Evolutionary conservation across 1,140 invertebrate genomes (phyloP).

Genomic region (Zaprionus vittiger): DNA sequence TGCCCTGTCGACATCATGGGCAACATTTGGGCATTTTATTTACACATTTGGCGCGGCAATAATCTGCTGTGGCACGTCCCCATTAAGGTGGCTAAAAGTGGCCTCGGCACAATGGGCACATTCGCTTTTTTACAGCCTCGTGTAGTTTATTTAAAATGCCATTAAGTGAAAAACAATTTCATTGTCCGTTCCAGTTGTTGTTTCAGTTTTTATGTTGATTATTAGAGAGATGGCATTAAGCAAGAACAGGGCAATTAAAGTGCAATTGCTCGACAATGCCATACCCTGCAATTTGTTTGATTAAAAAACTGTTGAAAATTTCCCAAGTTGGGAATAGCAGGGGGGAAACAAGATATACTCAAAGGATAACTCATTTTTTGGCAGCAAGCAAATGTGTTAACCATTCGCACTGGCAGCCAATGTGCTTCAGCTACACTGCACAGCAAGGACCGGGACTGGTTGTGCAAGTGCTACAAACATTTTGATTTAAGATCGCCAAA

Average conservation of each 20-base stretch:
- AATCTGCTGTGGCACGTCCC: slow-evolving; percentile 60
- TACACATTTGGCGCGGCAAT: slow-evolving; percentile 65
- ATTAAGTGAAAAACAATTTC: slow-evolving; percentile 77
- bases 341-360: neutral
- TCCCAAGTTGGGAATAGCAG: neutral
- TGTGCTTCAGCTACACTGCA: slow-evolving; percentile 1
- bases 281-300: slow-evolving; percentile 33
- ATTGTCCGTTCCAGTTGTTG: slow-evolving; percentile 40
- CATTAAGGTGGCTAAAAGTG: slow-evolving; percentile 74
- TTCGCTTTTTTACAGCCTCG: slow-evolving; percentile 57
- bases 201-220: slow-evolving; percentile 60
- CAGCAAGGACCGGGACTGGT: neutral
- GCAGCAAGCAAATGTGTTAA: neutral
- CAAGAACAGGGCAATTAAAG: neutral
- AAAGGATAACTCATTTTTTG: neutral
- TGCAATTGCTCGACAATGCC: neutral
- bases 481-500: slow-evolving; percentile 76
- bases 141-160: slow-evolving; percentile 81
- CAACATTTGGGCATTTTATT: slow-evolving; percentile 67
- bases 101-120: slow-evolving; percentile 46
- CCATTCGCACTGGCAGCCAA: neutral
- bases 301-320: neutral
- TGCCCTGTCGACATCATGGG: slow-evolving; percentile 27
- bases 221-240: slow-evolving; percentile 45
- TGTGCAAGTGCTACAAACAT: slow-evolving; percentile 31